Percentiles rank a stretch among this genome's conserved stretches.
phyloP scores from a whole-genome alignment of 2,797 vertebrate species.

The Enteromius afrohamiltoni region DNA sequence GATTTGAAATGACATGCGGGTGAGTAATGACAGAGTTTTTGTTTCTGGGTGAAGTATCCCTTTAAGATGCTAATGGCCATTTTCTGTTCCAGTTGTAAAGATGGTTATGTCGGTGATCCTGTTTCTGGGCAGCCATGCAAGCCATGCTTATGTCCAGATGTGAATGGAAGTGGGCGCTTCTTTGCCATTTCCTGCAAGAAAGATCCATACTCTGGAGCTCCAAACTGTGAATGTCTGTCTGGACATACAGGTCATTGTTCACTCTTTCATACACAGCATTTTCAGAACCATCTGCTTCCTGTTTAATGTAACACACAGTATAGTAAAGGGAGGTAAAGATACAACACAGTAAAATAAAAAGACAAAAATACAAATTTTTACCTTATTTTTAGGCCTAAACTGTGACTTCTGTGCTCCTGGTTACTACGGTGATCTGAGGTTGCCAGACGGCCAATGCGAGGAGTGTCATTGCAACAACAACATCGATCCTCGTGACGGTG shows the following conservation, averaged over 20 bases:
- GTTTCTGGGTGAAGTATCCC: background rate
- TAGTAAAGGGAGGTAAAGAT: background rate
- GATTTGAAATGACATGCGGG: background rate
- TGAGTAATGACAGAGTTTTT: background rate
- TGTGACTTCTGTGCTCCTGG: constrained; percentile 82
- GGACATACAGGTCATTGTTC: constrained; percentile 81
- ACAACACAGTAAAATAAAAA: background rate
- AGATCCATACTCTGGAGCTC: constrained; percentile 71
- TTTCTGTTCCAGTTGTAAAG: constrained; percentile 77
- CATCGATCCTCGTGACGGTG: constrained; percentile 75
- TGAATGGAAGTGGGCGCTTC: constrained; percentile 76
- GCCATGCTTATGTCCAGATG: constrained; percentile 84
- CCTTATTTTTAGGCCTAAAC: constrained; percentile 71
- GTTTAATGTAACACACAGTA: background rate
- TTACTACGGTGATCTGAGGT: constrained; percentile 78
- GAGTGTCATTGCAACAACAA: constrained; percentile 86
- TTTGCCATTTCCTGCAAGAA: constrained; percentile 84
- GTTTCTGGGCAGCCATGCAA: constrained; percentile 72
- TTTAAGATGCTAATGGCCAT: background rate
- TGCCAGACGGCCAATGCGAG: constrained; percentile 66
- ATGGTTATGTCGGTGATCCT: constrained; percentile 85
- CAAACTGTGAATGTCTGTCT: constrained; percentile 78
- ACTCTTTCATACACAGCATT: background rate
- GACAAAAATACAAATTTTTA: background rate
- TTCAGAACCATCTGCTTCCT: background rate